A percentile compares a stretch with the other conserved stretches of the same genome.
Conservation (phyloP, 2,113 vertebrate species). For the Corydoras maculifer region DNA sequence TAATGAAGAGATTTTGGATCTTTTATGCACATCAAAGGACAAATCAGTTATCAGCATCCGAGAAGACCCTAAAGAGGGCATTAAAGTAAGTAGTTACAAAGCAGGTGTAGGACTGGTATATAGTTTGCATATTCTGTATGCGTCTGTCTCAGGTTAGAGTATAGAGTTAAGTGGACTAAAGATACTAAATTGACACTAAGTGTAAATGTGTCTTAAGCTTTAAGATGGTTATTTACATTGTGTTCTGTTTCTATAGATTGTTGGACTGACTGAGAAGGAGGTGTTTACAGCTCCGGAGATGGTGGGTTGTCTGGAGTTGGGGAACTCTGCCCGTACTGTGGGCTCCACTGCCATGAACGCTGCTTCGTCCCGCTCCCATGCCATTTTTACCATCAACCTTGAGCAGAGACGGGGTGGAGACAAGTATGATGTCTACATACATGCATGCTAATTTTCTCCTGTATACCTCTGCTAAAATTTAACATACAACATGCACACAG, state of each 20-base stretch:
- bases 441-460: neutral
- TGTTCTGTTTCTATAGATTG: slow-evolving; percentile 68
- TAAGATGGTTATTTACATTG: neutral
- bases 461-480: neutral
- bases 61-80: slow-evolving; percentile 92
- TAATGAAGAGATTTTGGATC: slow-evolving; percentile 91
- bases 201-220: too few relatives aligned
- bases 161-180: too few relatives aligned
- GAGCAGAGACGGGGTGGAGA: slow-evolving; percentile 80
- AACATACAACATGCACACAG: too few relatives aligned
- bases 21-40: slow-evolving; percentile 77
- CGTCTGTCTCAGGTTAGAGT: too few relatives aligned
- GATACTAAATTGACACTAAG: too few relatives aligned
- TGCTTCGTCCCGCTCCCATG: slow-evolving; percentile 89
- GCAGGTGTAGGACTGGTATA: too few relatives aligned
- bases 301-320: slow-evolving; percentile 82
- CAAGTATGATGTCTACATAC: slow-evolving; percentile 66
- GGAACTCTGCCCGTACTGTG: slow-evolving; percentile 84
- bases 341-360: slow-evolving; percentile 95
- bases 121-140: too few relatives aligned
- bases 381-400: slow-evolving; percentile 90
- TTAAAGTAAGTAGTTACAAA: slow-evolving; percentile 71
- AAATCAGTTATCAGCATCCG: slow-evolving; percentile 78
- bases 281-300: slow-evolving; percentile 76
- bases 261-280: slow-evolving; percentile 79